Evolutionary conservation across 2,797 vertebrate species (phyloP).

Genomic region (Urophycis tenuis): DNA sequence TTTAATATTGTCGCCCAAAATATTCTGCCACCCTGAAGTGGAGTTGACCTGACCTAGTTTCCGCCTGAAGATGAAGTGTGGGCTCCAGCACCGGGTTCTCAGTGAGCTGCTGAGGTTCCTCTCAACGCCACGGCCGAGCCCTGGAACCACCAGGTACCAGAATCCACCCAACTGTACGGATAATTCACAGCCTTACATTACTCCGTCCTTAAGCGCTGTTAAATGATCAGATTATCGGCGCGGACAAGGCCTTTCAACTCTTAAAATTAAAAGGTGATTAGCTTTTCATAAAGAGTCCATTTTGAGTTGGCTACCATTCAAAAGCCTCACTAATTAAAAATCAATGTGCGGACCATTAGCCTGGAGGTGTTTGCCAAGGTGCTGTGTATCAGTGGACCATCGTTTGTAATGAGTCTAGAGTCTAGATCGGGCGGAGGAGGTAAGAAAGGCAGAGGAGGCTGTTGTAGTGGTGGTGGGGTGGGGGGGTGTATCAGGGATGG

Average conservation of each 20-base stretch:
- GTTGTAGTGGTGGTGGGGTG: conserved; percentile 37
- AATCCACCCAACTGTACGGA: not conserved
- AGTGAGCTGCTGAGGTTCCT: not conserved
- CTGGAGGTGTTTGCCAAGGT: conserved; percentile 80
- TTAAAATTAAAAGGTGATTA: conserved; percentile 70
- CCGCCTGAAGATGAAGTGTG: conserved; percentile 6
- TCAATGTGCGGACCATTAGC: conserved; percentile 96
- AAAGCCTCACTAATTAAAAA: conserved; percentile 99
- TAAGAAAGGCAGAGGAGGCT: conserved; percentile 12
- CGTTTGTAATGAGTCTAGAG: conserved; percentile 83
- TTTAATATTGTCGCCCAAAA: conserved; percentile 48
- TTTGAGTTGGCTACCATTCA: conserved; percentile 85
- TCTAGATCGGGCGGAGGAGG: conserved; percentile 56
- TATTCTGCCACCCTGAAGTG: conserved; percentile 48
- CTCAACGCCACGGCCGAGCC: not conserved
- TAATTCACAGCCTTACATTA: not conserved
- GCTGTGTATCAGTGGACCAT: conserved; percentile 86
- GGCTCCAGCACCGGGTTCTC: not conserved
- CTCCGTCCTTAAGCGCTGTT: conserved; percentile 28
- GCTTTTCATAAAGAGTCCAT: conserved; percentile 75
- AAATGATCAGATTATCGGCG: conserved; percentile 42
- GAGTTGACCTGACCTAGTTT: conserved; percentile 65
- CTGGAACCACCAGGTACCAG: not conserved
- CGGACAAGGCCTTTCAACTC: conserved; percentile 49
- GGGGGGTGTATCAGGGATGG: conserved; percentile 21